These are phyloP conservation scores for Nothoprocta perdicaria DNA, from an alignment of 2,113 vertebrate genomes.

Conservation along the genomic window DNA sequence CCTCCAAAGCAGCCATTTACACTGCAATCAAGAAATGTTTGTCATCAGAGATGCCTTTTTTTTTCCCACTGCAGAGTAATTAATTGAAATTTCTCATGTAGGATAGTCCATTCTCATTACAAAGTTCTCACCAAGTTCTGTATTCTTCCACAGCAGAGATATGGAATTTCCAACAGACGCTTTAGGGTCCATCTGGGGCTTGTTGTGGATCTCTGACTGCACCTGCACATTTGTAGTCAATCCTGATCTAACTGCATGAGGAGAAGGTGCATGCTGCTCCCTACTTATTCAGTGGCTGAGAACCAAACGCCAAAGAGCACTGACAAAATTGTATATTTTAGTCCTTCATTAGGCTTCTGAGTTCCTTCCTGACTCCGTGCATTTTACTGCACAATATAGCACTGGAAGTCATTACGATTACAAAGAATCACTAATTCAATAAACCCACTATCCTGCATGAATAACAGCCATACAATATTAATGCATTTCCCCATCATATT, in stretches of 20 bases:
- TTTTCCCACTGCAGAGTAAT: conserved; percentile 34
- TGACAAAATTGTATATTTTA: neutral
- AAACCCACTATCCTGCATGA: neutral
- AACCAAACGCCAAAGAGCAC: neutral
- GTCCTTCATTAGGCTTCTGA: accelerated
- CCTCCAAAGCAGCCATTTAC: conserved; percentile 10
- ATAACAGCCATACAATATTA: neutral
- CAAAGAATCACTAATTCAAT: conserved; percentile 54
- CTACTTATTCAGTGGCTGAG: accelerated
- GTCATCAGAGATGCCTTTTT: neutral
- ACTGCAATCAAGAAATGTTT: neutral
- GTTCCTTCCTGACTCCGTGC: neutral
- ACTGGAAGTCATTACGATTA: conserved; percentile 2
- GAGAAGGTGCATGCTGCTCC: neutral
- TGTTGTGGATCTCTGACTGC: neutral
- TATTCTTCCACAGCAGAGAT: neutral
- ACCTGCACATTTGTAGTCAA: accelerated
- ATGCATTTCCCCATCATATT: neutral
- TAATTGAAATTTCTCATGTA: conserved; percentile 32
- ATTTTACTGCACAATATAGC: neutral
- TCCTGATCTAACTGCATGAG: accelerated
- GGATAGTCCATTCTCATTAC: conserved; percentile 44
- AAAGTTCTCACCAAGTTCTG: neutral
- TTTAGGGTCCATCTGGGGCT: neutral
- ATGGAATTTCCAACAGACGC: neutral